Evolutionary conservation across 2,797 vertebrate species (phyloP).

Genomic region (Poecilia picta): DNA sequence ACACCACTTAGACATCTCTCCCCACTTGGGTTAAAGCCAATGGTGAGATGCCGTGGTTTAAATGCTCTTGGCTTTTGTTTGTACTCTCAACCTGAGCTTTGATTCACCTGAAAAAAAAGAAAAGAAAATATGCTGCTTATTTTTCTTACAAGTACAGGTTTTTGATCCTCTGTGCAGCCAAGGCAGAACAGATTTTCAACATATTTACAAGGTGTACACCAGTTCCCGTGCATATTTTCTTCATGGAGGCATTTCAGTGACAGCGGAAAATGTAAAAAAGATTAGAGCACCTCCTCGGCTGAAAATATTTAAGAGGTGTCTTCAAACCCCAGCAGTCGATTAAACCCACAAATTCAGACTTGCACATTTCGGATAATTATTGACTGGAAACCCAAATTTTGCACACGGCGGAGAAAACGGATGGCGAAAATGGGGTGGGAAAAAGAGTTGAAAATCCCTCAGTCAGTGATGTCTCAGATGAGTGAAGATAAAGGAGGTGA

Average conservation of each 20-base stretch:
- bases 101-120: slow-evolving; percentile 25
- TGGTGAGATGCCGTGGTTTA: slow-evolving; percentile 50
- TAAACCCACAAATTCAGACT: slow-evolving; percentile 61
- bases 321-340: slow-evolving; percentile 66
- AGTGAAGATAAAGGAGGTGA: slow-evolving; percentile 76
- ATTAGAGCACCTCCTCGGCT: slow-evolving; percentile 54
- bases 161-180: slow-evolving; percentile 25
- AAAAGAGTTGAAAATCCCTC: slow-evolving; percentile 39
- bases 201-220: slow-evolving; percentile 36
- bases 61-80: slow-evolving; percentile 49
- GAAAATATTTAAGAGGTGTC: slow-evolving; percentile 46
- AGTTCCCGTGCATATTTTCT: slow-evolving; percentile 36
- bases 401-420: background rate
- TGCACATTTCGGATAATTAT: slow-evolving; percentile 64
- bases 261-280: slow-evolving; percentile 34
- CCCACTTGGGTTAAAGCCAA: slow-evolving; percentile 57
- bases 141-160: slow-evolving; percentile 27
- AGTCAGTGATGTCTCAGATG: slow-evolving; percentile 41
- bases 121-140: slow-evolving; percentile 13
- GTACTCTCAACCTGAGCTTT: slow-evolving; percentile 37
- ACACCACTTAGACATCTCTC: slow-evolving; percentile 55
- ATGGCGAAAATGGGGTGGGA: background rate
- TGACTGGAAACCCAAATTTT: slow-evolving; percentile 53
- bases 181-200: slow-evolving; percentile 42
- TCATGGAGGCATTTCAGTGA: slow-evolving; percentile 44